Evolutionary conservation across 1,140 invertebrate genomes (phyloP).

Genomic region (Zophobas morio): DNA sequence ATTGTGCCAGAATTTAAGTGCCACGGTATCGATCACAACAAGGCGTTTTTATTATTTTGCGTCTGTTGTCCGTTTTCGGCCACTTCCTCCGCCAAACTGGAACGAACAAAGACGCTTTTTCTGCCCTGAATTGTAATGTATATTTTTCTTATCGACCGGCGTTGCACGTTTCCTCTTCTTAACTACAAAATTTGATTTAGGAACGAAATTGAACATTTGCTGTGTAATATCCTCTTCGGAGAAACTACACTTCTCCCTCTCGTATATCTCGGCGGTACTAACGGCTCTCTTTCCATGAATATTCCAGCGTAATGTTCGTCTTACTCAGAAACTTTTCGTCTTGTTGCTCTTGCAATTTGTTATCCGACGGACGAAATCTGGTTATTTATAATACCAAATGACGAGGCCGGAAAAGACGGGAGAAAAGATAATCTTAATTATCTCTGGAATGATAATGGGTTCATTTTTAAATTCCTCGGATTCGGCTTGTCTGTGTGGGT

Average conservation of each 20-base stretch:
- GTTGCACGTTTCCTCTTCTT: conserved; percentile 34
- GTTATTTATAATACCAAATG: conserved; percentile 29
- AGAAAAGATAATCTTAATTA: conserved; percentile 27
- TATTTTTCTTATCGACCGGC: conserved; percentile 11
- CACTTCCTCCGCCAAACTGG: neutral
- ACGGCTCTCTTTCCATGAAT: neutral
- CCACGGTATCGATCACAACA: conserved; percentile 8
- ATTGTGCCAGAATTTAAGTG: neutral
- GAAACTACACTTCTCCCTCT: conserved; percentile 28
- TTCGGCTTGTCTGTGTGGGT: conserved; percentile 6
- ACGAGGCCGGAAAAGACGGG: conserved; percentile 12
- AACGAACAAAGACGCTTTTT: neutral
- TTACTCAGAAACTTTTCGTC: neutral
- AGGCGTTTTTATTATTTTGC: conserved; percentile 15
- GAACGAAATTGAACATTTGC: conserved; percentile 54
- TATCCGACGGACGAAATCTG: neutral
- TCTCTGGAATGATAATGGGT: conserved; percentile 19
- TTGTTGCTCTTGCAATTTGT: conserved; percentile 1
- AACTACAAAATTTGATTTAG: conserved; percentile 54
- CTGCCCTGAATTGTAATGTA: neutral
- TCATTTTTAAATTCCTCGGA: conserved; percentile 26
- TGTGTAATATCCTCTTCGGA: conserved; percentile 51
- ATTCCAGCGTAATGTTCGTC: neutral
- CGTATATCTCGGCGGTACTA: neutral
- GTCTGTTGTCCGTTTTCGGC: conserved; percentile 18